These are phyloP conservation scores for Urophycis tenuis DNA, from an alignment of 2,797 vertebrate genomes.

Conservation along the genomic window DNA sequence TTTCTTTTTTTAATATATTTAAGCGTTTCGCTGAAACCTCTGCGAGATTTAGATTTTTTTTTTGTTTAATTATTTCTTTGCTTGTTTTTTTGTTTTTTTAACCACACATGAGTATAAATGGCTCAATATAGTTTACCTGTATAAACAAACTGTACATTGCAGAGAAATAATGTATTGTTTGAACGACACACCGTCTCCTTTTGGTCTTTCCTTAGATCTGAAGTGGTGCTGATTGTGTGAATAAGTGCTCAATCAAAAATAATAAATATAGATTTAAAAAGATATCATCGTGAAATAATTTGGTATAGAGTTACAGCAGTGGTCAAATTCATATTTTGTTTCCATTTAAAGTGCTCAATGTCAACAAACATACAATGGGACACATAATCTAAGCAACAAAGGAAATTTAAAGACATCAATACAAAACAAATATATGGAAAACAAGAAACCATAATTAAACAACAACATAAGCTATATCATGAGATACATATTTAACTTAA, in stretches of 20 bases:
- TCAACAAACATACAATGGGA: slow-evolving; percentile 69
- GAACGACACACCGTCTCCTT: slow-evolving; percentile 20
- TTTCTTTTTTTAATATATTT: background rate
- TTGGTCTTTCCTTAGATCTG: slow-evolving; percentile 33
- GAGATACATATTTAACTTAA: slow-evolving; percentile 69
- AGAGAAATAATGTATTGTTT: slow-evolving; percentile 14
- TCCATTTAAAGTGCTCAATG: slow-evolving; percentile 90
- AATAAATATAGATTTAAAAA: slow-evolving; percentile 9
- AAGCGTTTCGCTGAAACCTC: background rate
- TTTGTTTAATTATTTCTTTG: background rate
- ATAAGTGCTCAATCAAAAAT: slow-evolving; percentile 52
- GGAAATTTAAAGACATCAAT: slow-evolving; percentile 48
- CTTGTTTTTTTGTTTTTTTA: background rate
- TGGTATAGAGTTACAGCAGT: slow-evolving; percentile 51
- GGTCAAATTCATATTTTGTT: slow-evolving; percentile 60
- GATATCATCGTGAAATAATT: slow-evolving; percentile 33
- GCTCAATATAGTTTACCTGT: slow-evolving; percentile 17
- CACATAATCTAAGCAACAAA: slow-evolving; percentile 48
- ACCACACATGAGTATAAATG: slow-evolving; percentile 33
- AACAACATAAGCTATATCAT: slow-evolving; percentile 61
- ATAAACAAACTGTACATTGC: slow-evolving; percentile 11
- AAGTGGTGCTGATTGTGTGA: slow-evolving; percentile 19
- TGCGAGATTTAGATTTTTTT: background rate
- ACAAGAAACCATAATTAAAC: slow-evolving; percentile 56
- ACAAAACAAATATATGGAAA: slow-evolving; percentile 65